Percentiles rank a stretch among this genome's conserved stretches.
These are phyloP conservation scores for Metacarcinus magister DNA, from an alignment of 2,888 invertebrate species.

Conservation along the genomic window DNA sequence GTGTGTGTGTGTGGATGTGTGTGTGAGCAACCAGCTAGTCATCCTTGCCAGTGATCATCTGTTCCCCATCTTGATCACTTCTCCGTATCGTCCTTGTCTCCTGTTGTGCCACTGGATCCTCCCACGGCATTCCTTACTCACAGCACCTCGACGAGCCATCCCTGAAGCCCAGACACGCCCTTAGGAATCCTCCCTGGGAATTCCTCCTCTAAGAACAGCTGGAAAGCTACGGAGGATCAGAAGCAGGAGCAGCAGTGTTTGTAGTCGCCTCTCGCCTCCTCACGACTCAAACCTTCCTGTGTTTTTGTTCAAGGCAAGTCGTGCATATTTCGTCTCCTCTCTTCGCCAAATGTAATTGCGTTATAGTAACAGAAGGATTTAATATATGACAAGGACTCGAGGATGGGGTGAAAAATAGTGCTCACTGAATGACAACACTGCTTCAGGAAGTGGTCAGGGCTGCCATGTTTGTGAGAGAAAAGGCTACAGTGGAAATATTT, in stretches of 20 bases:
- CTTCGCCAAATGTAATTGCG: background rate
- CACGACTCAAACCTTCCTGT: background rate
- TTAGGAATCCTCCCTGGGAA: background rate
- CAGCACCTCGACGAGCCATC: background rate
- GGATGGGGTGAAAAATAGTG: background rate
- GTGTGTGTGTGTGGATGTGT: background rate
- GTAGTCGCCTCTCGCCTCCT: background rate
- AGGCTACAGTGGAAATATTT: background rate
- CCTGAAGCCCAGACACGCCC: background rate
- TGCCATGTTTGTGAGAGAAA: background rate
- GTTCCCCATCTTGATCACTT: background rate
- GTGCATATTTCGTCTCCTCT: background rate
- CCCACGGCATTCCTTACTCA: background rate
- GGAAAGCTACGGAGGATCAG: background rate
- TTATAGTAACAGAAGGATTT: background rate
- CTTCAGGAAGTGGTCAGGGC: background rate
- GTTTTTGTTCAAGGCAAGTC: background rate
- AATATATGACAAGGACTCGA: background rate
- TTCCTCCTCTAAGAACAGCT: background rate
- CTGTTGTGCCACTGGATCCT: background rate
- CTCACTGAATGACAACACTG: background rate
- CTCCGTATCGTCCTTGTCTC: background rate
- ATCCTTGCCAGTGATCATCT: conserved; percentile 10
- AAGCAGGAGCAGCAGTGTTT: background rate
- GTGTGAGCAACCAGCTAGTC: background rate